Conservation (phyloP, 2,888 invertebrate species). For the Metacarcinus magister region DNA sequence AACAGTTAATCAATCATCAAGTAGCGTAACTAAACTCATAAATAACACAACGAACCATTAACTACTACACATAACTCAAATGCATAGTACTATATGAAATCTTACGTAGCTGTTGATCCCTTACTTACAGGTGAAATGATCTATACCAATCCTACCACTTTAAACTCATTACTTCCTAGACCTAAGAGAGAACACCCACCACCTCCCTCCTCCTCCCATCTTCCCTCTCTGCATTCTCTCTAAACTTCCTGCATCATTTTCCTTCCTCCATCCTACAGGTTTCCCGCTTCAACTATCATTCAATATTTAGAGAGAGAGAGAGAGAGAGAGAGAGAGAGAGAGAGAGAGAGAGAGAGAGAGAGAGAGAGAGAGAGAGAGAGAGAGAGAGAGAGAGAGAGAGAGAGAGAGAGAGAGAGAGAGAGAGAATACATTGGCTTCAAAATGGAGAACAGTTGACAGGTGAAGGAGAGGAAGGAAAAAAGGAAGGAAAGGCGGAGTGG, state of each 20-base stretch:
- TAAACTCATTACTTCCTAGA: not conserved
- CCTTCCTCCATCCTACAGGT: not conserved
- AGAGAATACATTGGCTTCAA: not conserved
- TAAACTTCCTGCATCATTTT: not conserved
- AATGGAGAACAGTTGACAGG: constrained; percentile 3
- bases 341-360: not conserved
- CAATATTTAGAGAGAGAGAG: not conserved
- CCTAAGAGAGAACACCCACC: not conserved
- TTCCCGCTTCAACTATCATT: not conserved
- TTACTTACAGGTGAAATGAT: not conserved
- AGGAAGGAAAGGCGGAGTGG: not conserved
- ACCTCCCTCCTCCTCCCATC: not conserved
- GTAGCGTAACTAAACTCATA: no score
- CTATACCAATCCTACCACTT: not conserved
- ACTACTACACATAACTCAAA: no score
- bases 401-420: constrained; percentile 27
- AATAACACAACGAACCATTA: no score
- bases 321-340: not conserved
- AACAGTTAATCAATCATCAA: no score
- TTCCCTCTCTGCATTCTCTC: not conserved
- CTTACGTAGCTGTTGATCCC: no score
- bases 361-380: constrained; percentile 48
- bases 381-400: constrained; percentile 42
- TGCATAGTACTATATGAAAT: no score
- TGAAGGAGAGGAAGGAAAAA: not conserved